Evolutionary conservation across 92 coral and sea anemone species (phyloP), one percentile per base, ranked within the genome.

Genomic region (Diadumene lineata): DNA sequence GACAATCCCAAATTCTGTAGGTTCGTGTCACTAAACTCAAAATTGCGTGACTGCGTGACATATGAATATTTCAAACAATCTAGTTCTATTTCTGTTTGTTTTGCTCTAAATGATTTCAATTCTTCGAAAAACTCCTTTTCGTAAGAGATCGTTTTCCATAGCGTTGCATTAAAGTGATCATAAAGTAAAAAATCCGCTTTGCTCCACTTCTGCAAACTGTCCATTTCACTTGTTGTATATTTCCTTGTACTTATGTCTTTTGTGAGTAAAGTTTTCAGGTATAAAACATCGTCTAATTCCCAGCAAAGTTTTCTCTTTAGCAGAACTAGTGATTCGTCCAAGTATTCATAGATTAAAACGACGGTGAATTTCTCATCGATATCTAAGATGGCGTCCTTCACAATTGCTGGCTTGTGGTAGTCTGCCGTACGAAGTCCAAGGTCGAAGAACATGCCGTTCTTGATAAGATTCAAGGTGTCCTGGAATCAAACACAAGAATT

Each of bases 361-460:
- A 94, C 27, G 0, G 90, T 85, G 56, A 94, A 94, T 70, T 88
- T 84, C 10, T 88, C 93, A 29, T 84, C 91, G 48, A 89, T 68
- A 62, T 92, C 97, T 38, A 78, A 64, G 38, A 96, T 89, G 56
- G 96, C 96, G 88, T 88, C 97, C 44, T 72, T 60, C 0, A 96
- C 92, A 4, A 88, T 90, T 1, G 87, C 89, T 0, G 90, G 75
- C 33, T 88, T 83, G 75, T 94, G 97, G 44, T 94, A 94, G 30
- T 94, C 94, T 15, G 94, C 89, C 19, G 97, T 91, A 31, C 86
- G 93, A 13, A 94, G 84, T 15, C 98, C 98, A 43, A 94, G 97
- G 31, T 94, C 98, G 50, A 94, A 94, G 66, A 94, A 94, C 98
- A 94, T 94, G 18, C 98, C 94, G 66, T 91, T 94, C 70, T 90